Percentiles rank a stretch among this genome's conserved stretches.
These are phyloP conservation scores for Formica aserva DNA, from an alignment of 2,888 invertebrate species.

Conservation along the genomic window DNA sequence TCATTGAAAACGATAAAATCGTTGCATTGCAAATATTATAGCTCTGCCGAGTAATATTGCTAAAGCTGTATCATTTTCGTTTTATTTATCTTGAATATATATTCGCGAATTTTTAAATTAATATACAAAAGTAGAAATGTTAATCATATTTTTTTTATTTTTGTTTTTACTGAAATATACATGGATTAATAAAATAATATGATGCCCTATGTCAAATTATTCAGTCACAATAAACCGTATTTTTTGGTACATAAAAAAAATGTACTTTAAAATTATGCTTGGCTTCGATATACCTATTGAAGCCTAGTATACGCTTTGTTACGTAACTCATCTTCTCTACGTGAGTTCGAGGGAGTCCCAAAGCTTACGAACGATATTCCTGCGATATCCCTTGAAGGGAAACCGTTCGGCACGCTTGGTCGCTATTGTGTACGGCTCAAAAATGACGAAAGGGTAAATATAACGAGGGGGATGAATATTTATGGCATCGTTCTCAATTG, in stretches of 20 bases:
- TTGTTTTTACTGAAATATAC: slow-evolving; percentile 30
- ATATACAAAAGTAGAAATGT: not conserved
- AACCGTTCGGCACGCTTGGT: slow-evolving; percentile 56
- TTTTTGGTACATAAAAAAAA: not conserved
- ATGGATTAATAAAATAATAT: slow-evolving; percentile 10
- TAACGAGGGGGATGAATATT: slow-evolving; percentile 78
- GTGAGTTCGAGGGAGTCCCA: slow-evolving; percentile 56
- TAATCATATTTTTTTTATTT: not conserved
- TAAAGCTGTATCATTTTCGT: not conserved
- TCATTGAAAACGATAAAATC: slow-evolving; percentile 1
- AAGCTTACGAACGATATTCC: slow-evolving; percentile 62
- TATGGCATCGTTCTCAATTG: slow-evolving; percentile 71
- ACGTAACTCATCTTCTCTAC: slow-evolving; percentile 50
- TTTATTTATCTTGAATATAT: not conserved
- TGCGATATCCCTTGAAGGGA: slow-evolving; percentile 49
- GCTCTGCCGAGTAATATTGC: not conserved
- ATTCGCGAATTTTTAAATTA: not conserved
- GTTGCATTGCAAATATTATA: not conserved
- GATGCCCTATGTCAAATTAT: not conserved
- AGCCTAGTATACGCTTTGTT: slow-evolving; percentile 47
- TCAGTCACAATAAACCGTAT: not conserved
- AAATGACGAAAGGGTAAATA: slow-evolving; percentile 75
- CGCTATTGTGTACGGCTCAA: slow-evolving; percentile 60
- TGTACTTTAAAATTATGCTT: not conserved
- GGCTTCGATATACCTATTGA: slow-evolving; percentile 46